Evolutionary conservation across 2,888 invertebrate species (phyloP).

Genomic region (Nephrotoma flavescens): DNA sequence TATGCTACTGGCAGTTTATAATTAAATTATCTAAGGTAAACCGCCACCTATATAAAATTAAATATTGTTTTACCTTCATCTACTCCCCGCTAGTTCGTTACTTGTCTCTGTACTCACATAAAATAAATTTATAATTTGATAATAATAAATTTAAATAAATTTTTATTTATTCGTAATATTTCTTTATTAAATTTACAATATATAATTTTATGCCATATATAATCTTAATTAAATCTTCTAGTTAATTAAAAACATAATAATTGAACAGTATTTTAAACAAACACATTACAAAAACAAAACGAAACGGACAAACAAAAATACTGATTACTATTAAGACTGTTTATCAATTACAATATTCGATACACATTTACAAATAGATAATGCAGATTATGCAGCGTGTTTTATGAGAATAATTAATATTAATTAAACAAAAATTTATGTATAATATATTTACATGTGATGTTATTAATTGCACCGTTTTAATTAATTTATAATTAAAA

Average conservation of each 20-base stretch:
- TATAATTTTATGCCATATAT: neutral
- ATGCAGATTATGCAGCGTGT: neutral
- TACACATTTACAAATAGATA: neutral
- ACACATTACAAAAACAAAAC: neutral
- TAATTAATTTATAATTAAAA: neutral
- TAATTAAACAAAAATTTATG: neutral
- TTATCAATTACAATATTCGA: neutral
- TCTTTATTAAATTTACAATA: neutral
- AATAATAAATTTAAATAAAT: neutral
- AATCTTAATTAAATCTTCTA: neutral
- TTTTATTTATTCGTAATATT: neutral
- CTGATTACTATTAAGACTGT: neutral
- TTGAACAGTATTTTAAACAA: neutral
- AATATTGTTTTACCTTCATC: too few relatives aligned
- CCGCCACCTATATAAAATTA: too few relatives aligned
- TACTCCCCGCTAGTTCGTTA: too few relatives aligned
- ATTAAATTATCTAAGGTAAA: too few relatives aligned
- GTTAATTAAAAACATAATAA: neutral
- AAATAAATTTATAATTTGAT: too few relatives aligned
- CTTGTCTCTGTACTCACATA: too few relatives aligned
- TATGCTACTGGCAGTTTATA: too few relatives aligned
- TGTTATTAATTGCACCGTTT: neutral
- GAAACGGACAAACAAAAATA: neutral
- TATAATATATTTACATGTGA: neutral
- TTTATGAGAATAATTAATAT: neutral